Conservation (phyloP, 1,140 invertebrate species). For the Euwallacea fornicatus region DNA sequence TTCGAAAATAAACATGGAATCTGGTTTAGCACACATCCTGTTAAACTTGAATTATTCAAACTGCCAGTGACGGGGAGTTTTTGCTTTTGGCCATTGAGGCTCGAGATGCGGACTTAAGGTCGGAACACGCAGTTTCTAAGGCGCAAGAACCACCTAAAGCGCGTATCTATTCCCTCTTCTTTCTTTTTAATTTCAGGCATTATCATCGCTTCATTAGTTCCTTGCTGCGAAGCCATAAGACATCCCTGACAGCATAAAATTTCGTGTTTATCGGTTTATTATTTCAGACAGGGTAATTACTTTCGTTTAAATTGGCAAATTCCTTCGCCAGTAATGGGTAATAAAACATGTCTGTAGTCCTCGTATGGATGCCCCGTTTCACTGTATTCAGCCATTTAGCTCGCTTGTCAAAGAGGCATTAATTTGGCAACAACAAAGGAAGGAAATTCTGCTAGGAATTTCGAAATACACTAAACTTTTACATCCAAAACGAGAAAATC, state of each 20-base stretch:
- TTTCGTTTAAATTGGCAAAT: conserved; percentile 33
- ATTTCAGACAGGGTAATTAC: conserved; percentile 28
- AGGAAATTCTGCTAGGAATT: no score
- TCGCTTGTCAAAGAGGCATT: no score
- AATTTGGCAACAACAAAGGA: no score
- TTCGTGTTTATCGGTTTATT: conserved; percentile 29
- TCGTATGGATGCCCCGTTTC: no score
- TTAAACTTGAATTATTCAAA: conserved; percentile 1
- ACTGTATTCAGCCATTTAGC: no score
- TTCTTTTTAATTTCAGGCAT: conserved; percentile 30
- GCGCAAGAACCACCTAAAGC: no score
- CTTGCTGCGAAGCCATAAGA: conserved; percentile 31
- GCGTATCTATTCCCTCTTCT: conserved; percentile 18
- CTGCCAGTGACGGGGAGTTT: not conserved
- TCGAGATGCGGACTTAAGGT: no score
- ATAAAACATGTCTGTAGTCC: no score
- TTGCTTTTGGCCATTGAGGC: no score
- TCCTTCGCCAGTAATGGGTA: conserved; percentile 6
- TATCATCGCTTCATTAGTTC: conserved; percentile 31
- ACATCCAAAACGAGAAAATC: no score
- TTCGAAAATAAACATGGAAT: conserved; percentile 12
- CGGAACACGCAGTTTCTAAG: no score
- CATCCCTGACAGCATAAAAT: conserved; percentile 30
- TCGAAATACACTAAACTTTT: no score
- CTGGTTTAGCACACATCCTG: conserved; percentile 16